phyloP scores from a whole-genome alignment of 2,797 vertebrate genomes.

The Sciaenops ocellatus region DNA sequence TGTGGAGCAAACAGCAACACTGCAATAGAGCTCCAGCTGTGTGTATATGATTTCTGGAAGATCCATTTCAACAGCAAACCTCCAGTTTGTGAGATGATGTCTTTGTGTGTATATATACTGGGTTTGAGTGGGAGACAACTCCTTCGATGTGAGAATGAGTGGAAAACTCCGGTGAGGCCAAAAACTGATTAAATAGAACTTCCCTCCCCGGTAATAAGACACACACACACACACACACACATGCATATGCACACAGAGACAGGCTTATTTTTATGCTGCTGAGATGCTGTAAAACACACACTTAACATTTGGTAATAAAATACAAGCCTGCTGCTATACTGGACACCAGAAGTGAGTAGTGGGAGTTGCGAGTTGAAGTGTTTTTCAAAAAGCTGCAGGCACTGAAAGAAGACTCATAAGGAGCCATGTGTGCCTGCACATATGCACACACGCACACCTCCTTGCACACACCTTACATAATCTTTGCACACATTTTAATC shows the following conservation, averaged over 20 bases:
- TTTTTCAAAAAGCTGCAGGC: constrained; percentile 49
- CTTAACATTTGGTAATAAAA: constrained; percentile 66
- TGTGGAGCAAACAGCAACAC: constrained; percentile 33
- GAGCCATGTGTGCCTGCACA: constrained; percentile 39
- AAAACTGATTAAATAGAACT: constrained; percentile 50
- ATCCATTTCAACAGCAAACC: constrained; percentile 12
- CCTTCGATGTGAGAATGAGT: constrained; percentile 41
- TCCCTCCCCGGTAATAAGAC: constrained; percentile 20
- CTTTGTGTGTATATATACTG: not conserved
- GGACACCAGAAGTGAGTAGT: constrained; percentile 50
- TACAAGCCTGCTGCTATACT: constrained; percentile 50
- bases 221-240: constrained; percentile 21
- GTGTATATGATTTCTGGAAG: constrained; percentile 6
- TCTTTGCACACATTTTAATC: constrained; percentile 73
- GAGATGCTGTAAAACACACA: constrained; percentile 66
- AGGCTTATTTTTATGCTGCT: constrained; percentile 46
- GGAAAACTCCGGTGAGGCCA: constrained; percentile 67
- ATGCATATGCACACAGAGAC: constrained; percentile 32
- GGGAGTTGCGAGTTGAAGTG: constrained; percentile 34
- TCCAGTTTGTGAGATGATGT: constrained; percentile 11
- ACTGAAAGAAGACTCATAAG: constrained; percentile 36
- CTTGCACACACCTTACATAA: constrained; percentile 68
- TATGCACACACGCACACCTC: constrained; percentile 11
- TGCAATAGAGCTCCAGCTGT: constrained; percentile 30
- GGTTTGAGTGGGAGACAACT: constrained; percentile 32